Base-by-base conservation (phyloP, 2,797 vertebrate genomes). In the Myripristis murdjan region DNA sequence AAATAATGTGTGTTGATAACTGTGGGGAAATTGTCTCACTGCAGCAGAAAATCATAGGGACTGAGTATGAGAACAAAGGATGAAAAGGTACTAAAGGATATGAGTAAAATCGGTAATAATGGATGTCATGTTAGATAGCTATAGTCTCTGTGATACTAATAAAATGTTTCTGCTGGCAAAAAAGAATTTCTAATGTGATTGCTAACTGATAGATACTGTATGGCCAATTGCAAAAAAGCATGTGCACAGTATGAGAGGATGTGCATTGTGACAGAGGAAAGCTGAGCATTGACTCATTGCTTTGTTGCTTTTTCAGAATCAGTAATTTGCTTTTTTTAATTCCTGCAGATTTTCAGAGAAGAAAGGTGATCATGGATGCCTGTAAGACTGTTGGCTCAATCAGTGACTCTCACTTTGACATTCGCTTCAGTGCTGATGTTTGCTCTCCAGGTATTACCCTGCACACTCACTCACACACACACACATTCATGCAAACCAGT, bases 391-490 rank as follows among this genome's bases (percentile, higher is more conserved):
- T 96, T 0, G 95, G 96, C 69, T 97, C 96, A 77, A 88, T 96
- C 55, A 97, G 95, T 37, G 92, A 93, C 84, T 94, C 91, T 0
- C 92, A 93, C n/a, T 98, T 97, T 10, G 97, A 99, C 60, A 95
- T 99, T 52, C 93, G 95, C 72, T 98, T 99, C 91, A 99, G 98
- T 87, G 96, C 96, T 9, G 95, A 99, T 79, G 95, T 97, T 87
- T 97, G 96, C 90, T 97, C 94, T 4, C 95, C 96, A 94, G 97
- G 97, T 97, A 88, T 0, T 52, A 18, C 6, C 23, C 0, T 52
- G 18, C 6, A 47, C 53, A 53, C 2, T 59, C 16, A 4, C 24
- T 44, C 18, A 15, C 52, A 39, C 15, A 47, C 51, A 54, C 15
- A 28, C 56, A 26, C 39, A 54, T 6, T n/a, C 22, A 24, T 11